Conservation (phyloP, 2,888 invertebrate species). For the Auanema sp. region DNA sequence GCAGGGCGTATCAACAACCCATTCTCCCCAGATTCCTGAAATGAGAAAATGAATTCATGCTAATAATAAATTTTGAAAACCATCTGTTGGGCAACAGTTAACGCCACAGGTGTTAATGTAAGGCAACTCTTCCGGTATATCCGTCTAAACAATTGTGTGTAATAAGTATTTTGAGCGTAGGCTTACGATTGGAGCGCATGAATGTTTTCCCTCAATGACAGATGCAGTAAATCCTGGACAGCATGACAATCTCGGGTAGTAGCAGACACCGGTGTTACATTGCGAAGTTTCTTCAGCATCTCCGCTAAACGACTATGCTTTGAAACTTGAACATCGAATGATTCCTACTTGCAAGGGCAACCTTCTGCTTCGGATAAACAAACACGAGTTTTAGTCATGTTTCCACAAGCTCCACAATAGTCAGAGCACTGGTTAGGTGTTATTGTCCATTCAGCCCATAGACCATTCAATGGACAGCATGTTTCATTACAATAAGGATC, state of each 20-base stretch:
- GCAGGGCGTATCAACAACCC: constrained; percentile 29
- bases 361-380: constrained; percentile 31
- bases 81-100: constrained; percentile 26
- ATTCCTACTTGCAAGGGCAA: constrained; percentile 33
- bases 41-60: too few species aligned
- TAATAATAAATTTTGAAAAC: background rate
- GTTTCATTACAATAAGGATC: background rate
- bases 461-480: constrained; percentile 20
- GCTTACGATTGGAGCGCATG: constrained; percentile 6
- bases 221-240: constrained; percentile 18
- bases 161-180: background rate
- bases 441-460: constrained; percentile 29
- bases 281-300: background rate
- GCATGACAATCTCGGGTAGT: constrained; percentile 23
- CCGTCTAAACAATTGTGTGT: background rate
- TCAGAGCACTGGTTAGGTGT: constrained; percentile 31
- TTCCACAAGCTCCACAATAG: constrained; percentile 42
- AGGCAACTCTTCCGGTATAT: constrained; percentile 9
- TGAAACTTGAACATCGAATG: too few species aligned
- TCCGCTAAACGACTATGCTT: background rate
- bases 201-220: constrained; percentile 11
- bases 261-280: constrained; percentile 20
- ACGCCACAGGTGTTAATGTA: constrained; percentile 32
- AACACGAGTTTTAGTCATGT: constrained; percentile 29
- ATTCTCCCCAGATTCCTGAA: constrained; percentile 46